These are phyloP conservation scores for Mormyrops attenuatus DNA, from an alignment of 2,797 vertebrate genomes.

Conservation along the genomic window DNA sequence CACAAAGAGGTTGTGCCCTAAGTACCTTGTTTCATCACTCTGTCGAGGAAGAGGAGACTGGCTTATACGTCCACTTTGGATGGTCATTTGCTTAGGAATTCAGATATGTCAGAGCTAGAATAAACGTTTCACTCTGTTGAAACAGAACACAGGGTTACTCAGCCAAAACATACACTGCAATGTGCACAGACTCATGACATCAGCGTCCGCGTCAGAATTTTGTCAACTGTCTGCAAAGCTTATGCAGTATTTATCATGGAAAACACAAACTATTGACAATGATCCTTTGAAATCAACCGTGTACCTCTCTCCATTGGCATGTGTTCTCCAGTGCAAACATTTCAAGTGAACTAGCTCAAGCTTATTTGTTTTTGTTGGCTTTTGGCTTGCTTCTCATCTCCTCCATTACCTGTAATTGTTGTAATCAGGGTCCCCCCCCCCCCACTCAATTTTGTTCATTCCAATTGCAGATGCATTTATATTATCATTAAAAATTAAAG, in stretches of 20 bases:
- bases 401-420: background rate
- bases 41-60: background rate
- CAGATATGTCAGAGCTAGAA: background rate
- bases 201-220: background rate
- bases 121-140: background rate
- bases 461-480: background rate
- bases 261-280: background rate
- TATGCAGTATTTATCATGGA: background rate
- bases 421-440: background rate
- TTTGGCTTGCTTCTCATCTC: background rate
- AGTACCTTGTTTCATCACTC: slow-evolving; percentile 12
- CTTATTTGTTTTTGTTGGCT: background rate
- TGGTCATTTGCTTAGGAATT: background rate
- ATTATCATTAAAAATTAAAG: background rate
- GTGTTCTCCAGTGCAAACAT: background rate
- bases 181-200: background rate
- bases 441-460: background rate
- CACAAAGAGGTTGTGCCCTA: background rate
- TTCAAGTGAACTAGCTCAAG: background rate
- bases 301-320: background rate
- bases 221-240: background rate
- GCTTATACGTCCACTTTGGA: background rate
- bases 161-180: background rate
- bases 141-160: background rate
- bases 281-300: background rate